A percentile compares a stretch with the other conserved stretches of the same genome.
These are phyloP conservation scores for Jaculus jaculus DNA, from an alignment of 2,113 vertebrate genomes.

Conservation along the genomic window DNA sequence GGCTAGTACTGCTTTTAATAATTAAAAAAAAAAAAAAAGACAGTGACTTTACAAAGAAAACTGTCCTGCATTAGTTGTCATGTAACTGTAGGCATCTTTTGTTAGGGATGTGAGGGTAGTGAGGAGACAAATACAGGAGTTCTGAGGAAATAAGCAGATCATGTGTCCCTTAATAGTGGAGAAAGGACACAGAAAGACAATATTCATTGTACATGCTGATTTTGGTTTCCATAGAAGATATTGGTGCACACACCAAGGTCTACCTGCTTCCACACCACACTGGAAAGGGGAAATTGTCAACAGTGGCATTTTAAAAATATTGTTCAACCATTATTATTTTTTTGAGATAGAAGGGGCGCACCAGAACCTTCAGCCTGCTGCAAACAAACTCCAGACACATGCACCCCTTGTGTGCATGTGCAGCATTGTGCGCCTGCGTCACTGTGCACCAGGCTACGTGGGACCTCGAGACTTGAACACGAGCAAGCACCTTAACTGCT, in stretches of 20 bases:
- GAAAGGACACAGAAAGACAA: background rate
- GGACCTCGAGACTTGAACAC: too few species aligned
- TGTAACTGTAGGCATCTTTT: background rate
- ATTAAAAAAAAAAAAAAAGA: slow-evolving; percentile 39
- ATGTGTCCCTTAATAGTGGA: background rate
- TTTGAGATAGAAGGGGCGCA: too few species aligned
- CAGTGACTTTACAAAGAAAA: slow-evolving; percentile 36
- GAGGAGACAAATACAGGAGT: slow-evolving; percentile 6
- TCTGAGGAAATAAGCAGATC: background rate
- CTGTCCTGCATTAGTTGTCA: slow-evolving; percentile 15
- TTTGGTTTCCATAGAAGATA: background rate
- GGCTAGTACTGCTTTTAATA: slow-evolving; percentile 46
- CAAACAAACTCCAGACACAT: too few species aligned
- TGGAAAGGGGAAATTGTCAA: too few species aligned
- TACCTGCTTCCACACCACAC: background rate
- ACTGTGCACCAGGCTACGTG: too few species aligned
- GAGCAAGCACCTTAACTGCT: too few species aligned
- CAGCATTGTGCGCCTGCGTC: too few species aligned
- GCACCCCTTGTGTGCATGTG: too few species aligned
- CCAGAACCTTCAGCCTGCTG: too few species aligned
- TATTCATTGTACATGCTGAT: background rate
- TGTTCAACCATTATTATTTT: too few species aligned
- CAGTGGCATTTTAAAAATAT: background rate
- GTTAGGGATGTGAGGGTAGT: background rate
- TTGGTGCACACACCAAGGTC: background rate